Evolutionary conservation across 2,113 vertebrate genomes (phyloP).

Genomic region (Oncorhynchus gorbuscha): DNA sequence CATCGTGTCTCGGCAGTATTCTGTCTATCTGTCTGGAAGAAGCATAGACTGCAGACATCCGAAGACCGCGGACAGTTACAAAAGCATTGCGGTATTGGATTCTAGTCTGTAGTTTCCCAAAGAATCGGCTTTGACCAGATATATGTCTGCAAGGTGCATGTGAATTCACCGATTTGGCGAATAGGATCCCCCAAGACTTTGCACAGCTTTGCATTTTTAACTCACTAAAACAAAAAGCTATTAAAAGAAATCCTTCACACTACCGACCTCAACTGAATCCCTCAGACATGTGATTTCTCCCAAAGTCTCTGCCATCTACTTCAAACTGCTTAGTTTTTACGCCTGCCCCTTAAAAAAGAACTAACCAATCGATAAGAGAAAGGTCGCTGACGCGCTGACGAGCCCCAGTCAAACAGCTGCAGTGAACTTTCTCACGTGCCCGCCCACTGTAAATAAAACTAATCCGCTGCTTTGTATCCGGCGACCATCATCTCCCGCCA

Average conservation of each 20-base stretch:
- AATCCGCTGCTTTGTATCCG: too few relatives aligned
- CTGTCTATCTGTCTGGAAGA: slow-evolving; percentile 82
- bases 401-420: too few relatives aligned
- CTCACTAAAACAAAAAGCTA: slow-evolving; percentile 9
- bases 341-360: slow-evolving; percentile 55
- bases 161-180: slow-evolving; percentile 63
- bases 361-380: slow-evolving; percentile 64
- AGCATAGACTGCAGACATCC: slow-evolving; percentile 54
- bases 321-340: slow-evolving; percentile 59
- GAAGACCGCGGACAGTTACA: slow-evolving; percentile 47
- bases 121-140: slow-evolving; percentile 45
- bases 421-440: too few relatives aligned
- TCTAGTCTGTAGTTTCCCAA: slow-evolving; percentile 52
- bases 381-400: slow-evolving; percentile 44
- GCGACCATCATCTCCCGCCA: too few relatives aligned
- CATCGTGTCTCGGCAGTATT: slow-evolving; percentile 89
- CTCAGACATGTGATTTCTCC: slow-evolving; percentile 26
- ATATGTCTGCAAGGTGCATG: slow-evolving; percentile 49
- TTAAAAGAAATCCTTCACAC: neutral
- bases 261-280: neutral
- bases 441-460: too few relatives aligned
- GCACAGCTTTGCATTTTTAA: slow-evolving; percentile 83
- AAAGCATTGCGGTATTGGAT: slow-evolving; percentile 32
- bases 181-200: slow-evolving; percentile 78
- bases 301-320: slow-evolving; percentile 55